phyloP scores from a whole-genome alignment of 2,113 vertebrate genomes.

The Podarcis raffonei region DNA sequence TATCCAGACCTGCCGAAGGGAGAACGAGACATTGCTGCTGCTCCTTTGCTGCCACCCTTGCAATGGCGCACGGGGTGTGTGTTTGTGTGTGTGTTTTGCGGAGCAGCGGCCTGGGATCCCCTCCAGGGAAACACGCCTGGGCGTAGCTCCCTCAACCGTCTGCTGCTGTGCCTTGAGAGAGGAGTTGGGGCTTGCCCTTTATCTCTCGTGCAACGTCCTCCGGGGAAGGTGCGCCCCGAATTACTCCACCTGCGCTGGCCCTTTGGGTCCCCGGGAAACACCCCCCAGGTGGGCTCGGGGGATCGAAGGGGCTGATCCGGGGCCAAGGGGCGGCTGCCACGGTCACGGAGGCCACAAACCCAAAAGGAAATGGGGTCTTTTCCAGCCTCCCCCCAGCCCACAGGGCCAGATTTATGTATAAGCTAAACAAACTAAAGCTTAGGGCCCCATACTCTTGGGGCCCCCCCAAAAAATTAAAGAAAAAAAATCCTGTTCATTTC shows the following conservation, averaged over 20 bases:
- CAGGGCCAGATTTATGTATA: too few species aligned
- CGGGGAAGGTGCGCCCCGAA: constrained; percentile 69
- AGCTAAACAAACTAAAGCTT: too few species aligned
- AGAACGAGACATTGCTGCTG: too few species aligned
- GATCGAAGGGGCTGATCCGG: neutral
- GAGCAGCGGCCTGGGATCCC: constrained; percentile 71
- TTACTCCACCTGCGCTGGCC: constrained; percentile 64
- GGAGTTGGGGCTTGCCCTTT: constrained; percentile 72
- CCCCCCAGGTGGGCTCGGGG: constrained; percentile 15
- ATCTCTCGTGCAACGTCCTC: constrained; percentile 69
- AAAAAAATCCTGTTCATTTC: too few species aligned
- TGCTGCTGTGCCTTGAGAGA: constrained; percentile 72
- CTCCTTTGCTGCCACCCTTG: constrained; percentile 50
- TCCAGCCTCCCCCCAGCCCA: too few species aligned
- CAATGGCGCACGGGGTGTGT: constrained; percentile 34
- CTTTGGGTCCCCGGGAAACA: constrained; percentile 55
- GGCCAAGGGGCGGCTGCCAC: neutral
- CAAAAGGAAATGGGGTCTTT: neutral
- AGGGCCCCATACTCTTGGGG: too few species aligned
- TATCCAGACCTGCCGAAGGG: neutral
- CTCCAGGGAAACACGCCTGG: constrained; percentile 72
- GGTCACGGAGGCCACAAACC: neutral
- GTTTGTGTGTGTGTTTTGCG: neutral
- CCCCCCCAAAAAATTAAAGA: too few species aligned
- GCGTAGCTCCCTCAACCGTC: constrained; percentile 74